Evolutionary conservation across 1,140 invertebrate species (phyloP).

Genomic region (Zaprionus inermis): DNA sequence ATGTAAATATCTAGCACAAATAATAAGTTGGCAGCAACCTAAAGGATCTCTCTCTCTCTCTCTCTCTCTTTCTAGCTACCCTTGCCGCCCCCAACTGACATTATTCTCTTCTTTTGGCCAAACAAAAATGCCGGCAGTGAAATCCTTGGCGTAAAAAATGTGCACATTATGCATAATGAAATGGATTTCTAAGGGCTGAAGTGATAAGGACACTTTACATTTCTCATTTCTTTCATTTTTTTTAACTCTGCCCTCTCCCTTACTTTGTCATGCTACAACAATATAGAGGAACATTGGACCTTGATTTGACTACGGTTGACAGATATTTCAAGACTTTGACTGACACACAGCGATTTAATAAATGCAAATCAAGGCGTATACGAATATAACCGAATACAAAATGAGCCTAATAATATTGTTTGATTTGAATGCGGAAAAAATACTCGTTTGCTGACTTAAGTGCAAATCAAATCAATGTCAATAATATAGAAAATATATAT

Average conservation of each 20-base stretch:
- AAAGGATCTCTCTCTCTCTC: too few relatives aligned
- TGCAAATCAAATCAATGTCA: not conserved
- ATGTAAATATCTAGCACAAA: conserved; percentile 53
- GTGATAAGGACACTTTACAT: conserved; percentile 49
- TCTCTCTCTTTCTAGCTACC: too few relatives aligned
- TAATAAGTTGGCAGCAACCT: conserved; percentile 32
- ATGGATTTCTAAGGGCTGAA: conserved; percentile 50
- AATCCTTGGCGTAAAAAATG: conserved; percentile 36
- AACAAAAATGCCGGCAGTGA: conserved; percentile 4
- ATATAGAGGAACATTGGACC: conserved; percentile 18
- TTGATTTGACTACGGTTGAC: conserved; percentile 30
- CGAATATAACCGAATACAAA: conserved; percentile 3
- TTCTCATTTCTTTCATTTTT: conserved; percentile 39
- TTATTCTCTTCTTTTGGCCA: not conserved
- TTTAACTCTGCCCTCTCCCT: not conserved
- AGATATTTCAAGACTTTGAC: conserved; percentile 14
- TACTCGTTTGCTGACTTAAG: not conserved
- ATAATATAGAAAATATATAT: not conserved
- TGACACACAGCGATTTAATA: conserved; percentile 18
- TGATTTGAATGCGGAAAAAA: not conserved
- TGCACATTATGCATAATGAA: conserved; percentile 56
- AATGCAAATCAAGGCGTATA: conserved; percentile 34
- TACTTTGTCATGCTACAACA: not conserved
- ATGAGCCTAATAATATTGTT: conserved; percentile 1
- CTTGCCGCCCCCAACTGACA: not conserved